Evolutionary conservation across 2,888 invertebrate species (phyloP).

Genomic region (Allolobophora icterica): DNA sequence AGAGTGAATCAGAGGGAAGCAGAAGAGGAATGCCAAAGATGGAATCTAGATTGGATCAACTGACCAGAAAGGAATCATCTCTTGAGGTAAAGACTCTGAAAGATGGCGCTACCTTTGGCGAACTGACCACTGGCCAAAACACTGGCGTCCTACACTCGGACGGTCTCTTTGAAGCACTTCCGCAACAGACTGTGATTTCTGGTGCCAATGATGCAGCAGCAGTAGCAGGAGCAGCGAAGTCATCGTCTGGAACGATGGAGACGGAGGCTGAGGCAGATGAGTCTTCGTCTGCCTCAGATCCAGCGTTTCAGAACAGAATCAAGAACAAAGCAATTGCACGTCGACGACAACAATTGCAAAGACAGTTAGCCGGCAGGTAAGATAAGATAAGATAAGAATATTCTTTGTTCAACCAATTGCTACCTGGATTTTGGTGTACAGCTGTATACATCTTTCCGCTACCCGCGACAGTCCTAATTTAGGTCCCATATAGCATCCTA

Average conservation of each 20-base stretch:
- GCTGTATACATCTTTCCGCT: too few species aligned
- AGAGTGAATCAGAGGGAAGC: background rate
- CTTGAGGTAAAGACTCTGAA: background rate
- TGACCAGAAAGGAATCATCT: background rate
- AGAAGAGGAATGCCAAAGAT: background rate
- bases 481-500: too few species aligned
- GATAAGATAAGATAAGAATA: background rate
- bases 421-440: too few species aligned
- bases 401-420: too few species aligned
- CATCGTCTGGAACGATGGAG: background rate
- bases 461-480: too few species aligned
- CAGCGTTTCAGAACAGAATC: slow-evolving; percentile 29
- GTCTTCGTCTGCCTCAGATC: slow-evolving; percentile 18
- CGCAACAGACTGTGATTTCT: background rate
- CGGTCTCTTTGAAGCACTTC: background rate
- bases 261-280: slow-evolving; percentile 31
- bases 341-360: slow-evolving; percentile 29
- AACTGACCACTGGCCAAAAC: too few species aligned
- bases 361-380: background rate
- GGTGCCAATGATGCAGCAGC: background rate
- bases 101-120: background rate
- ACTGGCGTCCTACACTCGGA: background rate
- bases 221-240: background rate
- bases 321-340: slow-evolving; percentile 45
- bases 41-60: background rate